Conservation (phyloP, 2,113 vertebrate genomes). For the Rattus rattus region DNA sequence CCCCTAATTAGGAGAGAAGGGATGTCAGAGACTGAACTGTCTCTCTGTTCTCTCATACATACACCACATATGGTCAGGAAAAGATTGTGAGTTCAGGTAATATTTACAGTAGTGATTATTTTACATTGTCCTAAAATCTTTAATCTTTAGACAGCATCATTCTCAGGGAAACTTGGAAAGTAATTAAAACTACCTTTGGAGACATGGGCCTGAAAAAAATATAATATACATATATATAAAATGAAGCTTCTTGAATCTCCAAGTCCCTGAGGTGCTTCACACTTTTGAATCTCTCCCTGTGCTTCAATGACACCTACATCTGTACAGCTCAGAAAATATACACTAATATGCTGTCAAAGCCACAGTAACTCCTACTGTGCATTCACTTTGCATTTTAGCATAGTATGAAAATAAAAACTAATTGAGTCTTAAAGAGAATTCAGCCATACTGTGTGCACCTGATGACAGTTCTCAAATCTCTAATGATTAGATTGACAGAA, state of each 20-base stretch:
- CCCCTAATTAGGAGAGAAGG: conserved; percentile 25
- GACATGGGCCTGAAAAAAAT: neutral
- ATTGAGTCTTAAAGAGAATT: neutral
- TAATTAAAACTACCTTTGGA: neutral
- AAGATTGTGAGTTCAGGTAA: neutral
- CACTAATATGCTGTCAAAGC: neutral
- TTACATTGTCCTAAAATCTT: neutral
- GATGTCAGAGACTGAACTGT: neutral
- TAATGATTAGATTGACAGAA: neutral
- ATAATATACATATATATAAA: neutral
- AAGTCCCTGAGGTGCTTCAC: neutral
- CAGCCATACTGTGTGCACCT: neutral
- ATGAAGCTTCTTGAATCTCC: neutral
- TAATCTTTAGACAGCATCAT: neutral
- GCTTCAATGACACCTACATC: neutral
- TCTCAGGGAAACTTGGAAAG: neutral
- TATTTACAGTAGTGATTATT: neutral
- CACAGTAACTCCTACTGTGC: neutral
- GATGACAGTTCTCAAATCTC: neutral
- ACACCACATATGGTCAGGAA: neutral
- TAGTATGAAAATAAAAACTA: neutral
- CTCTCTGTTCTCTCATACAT: neutral
- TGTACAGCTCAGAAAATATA: neutral
- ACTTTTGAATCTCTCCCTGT: neutral
- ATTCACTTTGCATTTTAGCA: neutral